Evolutionary conservation across 2,797 vertebrate species (phyloP).

Genomic region (Limosa lapponica): DNA sequence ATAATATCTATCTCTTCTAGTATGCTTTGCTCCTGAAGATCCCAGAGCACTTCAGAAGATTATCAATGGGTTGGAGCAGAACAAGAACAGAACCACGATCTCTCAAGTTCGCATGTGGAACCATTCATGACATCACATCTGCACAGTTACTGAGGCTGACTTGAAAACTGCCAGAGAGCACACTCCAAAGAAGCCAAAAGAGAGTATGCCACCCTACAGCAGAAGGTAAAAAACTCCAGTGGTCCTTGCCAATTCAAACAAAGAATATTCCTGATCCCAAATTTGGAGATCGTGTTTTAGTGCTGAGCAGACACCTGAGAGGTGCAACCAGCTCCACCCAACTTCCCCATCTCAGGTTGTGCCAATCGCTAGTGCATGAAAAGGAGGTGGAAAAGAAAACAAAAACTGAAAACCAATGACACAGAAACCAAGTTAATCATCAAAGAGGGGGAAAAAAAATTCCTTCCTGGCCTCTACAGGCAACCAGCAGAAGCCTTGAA

Average conservation of each 20-base stretch:
- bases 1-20: background rate
- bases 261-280: background rate
- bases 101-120: accelerated
- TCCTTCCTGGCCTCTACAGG: background rate
- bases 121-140: background rate
- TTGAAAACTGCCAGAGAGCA: background rate
- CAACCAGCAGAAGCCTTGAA: conserved; percentile 33
- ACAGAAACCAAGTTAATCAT: conserved; percentile 54
- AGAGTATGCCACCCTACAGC: background rate
- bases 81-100: background rate
- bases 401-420: conserved; percentile 32
- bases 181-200: background rate
- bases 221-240: background rate
- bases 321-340: conserved; percentile 11
- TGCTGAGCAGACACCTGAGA: conserved; percentile 5
- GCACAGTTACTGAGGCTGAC: background rate
- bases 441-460: background rate
- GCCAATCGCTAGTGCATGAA: background rate
- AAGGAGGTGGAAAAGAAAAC: conserved; percentile 59
- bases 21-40: background rate
- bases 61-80: background rate
- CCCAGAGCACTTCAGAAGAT: background rate
- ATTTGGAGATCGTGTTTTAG: background rate
- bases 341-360: background rate
- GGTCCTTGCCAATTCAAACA: background rate